Percentiles rank a stretch among this genome's conserved stretches.
Evolutionary conservation across 1,140 invertebrate genomes (phyloP).

Genomic region (Drosophila tropicalis): DNA sequence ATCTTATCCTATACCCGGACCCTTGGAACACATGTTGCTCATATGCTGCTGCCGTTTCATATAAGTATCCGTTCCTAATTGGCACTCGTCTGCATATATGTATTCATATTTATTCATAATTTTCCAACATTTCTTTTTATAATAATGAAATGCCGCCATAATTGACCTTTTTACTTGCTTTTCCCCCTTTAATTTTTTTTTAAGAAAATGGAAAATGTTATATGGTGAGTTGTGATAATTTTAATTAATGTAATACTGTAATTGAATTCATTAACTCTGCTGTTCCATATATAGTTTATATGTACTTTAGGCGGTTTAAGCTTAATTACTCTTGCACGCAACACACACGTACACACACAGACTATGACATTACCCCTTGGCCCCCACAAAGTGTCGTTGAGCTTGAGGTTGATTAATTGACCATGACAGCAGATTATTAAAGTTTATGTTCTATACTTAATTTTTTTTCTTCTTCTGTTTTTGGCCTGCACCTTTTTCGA

Average conservation of each 20-base stretch:
- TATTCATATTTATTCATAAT: slow-evolving; percentile 62
- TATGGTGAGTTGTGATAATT: slow-evolving; percentile 46
- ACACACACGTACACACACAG: slow-evolving; percentile 34
- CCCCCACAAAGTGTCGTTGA: slow-evolving; percentile 47
- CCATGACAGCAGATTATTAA: slow-evolving; percentile 20
- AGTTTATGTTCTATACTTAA: neutral
- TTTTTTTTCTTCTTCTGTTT: neutral
- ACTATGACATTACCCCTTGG: slow-evolving; percentile 1
- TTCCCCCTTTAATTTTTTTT: slow-evolving; percentile 41
- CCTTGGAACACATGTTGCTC: slow-evolving; percentile 62
- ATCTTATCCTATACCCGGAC: neutral
- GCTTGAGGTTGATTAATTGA: slow-evolving; percentile 48
- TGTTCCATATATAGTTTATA: slow-evolving; percentile 1
- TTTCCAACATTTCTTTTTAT: slow-evolving; percentile 46
- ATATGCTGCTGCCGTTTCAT: slow-evolving; percentile 36
- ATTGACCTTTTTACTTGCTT: slow-evolving; percentile 52
- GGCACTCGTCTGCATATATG: slow-evolving; percentile 36
- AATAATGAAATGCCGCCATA: slow-evolving; percentile 9
- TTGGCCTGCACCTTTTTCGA: neutral
- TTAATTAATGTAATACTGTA: slow-evolving; percentile 67
- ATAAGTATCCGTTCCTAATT: slow-evolving; percentile 60
- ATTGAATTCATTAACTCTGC: slow-evolving; percentile 46
- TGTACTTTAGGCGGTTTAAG: slow-evolving; percentile 35
- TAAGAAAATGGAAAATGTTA: slow-evolving; percentile 40
- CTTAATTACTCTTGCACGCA: slow-evolving; percentile 64